Percentiles rank a stretch among this genome's conserved stretches.
Conservation (phyloP, 2,797 vertebrate genomes). For the Spheniscus humboldti region DNA sequence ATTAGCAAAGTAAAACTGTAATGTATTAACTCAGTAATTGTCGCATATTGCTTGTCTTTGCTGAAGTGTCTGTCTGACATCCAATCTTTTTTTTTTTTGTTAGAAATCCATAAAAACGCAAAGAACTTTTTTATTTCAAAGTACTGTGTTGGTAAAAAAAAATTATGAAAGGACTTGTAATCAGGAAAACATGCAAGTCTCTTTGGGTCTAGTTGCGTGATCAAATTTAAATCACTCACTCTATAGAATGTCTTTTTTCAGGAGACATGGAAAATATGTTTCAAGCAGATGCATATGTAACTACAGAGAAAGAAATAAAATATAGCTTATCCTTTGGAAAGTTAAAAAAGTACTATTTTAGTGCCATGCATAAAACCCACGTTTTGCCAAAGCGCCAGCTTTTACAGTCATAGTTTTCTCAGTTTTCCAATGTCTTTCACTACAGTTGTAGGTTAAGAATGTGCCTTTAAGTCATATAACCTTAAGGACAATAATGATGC, state of each 20-base stretch:
- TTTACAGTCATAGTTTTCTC: neutral
- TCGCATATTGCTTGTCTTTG: neutral
- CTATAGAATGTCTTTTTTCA: neutral
- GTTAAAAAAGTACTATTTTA: neutral
- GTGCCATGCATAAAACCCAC: neutral
- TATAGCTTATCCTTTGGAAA: neutral
- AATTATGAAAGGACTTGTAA: neutral
- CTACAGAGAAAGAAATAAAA: neutral
- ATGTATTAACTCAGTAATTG: neutral
- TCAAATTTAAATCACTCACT: neutral
- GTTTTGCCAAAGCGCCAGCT: neutral
- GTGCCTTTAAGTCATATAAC: neutral
- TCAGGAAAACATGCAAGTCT: neutral
- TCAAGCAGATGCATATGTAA: neutral
- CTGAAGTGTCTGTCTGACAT: neutral
- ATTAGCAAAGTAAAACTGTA: neutral
- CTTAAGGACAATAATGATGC: neutral
- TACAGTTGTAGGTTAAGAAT: neutral
- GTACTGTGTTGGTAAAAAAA: neutral
- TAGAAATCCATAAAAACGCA: fast-evolving
- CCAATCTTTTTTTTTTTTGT: neutral
- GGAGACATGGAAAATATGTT: neutral
- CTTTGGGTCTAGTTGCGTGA: neutral
- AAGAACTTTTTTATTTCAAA: neutral
- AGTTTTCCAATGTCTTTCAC: neutral